Base-by-base conservation (phyloP, 2,113 vertebrate species). In the Peromyscus californicus region DNA sequence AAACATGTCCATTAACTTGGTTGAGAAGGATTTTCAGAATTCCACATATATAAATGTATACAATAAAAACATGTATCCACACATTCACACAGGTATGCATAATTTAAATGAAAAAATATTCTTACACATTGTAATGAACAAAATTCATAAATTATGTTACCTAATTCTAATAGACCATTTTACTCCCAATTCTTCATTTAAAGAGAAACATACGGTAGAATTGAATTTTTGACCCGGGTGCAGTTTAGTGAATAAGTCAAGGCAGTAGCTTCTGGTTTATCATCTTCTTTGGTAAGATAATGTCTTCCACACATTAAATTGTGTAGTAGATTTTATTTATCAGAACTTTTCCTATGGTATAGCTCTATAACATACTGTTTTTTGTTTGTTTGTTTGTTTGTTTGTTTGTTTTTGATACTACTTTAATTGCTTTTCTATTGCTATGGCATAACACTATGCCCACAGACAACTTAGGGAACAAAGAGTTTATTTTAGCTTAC, bases 181-280 rank as follows among this genome's bases (percentile, higher is more conserved):
- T 78, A 39, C 4, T 83, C 7, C 6, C 45, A 1, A 69, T 13
- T 74, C 9, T 85, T 63, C 8, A 5, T 8, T 74, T 26, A 88
- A 93, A 83, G 15, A 85, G 4, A 90, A 97, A 90, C 51, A 7
- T 3, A 90, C 8, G 29, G 75, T 89, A 45, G 21, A 75, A 96
- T 51, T 19, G 39, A n/a, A 94, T 86, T 89, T 95, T 89, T 57
- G 33, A 91, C 0, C 57, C 17, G 3, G 21, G 36, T 78, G 61
- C 11, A 72, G 9, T 80, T 90, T 63, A 22, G n/a, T 88, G 51
- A 95, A 45, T 86, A 29, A 89, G 31, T 74, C 26, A 83, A 96
- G 67, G 36, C 7, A 86, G 21, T 93, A 61, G 74, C 93, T 93
- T 36, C n/a, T 96, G 65, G 19, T 15, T 83, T 61, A 54, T 21